Evolutionary conservation across 2,113 vertebrate species (phyloP).

Genomic region (Prionailurus bengalensis): DNA sequence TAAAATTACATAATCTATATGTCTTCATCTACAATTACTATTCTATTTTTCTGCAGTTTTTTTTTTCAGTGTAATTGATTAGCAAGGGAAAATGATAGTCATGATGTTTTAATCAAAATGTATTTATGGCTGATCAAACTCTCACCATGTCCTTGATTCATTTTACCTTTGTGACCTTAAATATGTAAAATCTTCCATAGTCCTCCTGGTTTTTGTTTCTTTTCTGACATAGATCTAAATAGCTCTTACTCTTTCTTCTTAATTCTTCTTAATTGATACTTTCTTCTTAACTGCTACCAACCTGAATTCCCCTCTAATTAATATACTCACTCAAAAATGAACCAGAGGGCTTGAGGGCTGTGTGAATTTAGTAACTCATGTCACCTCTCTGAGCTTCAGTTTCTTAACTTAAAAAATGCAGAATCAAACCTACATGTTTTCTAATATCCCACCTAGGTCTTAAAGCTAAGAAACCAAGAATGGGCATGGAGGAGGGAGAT

Average conservation of each 20-base stretch:
- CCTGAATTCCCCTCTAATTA: neutral
- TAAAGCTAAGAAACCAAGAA: neutral
- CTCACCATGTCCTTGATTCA: neutral
- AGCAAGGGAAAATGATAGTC: neutral
- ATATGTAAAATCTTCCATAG: neutral
- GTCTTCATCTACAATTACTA: neutral
- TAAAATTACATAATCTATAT: neutral
- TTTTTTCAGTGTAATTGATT: neutral
- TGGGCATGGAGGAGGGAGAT: neutral
- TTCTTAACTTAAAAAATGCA: constrained; percentile 28
- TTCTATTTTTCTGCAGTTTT: neutral
- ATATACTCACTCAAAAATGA: neutral
- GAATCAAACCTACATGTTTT: neutral
- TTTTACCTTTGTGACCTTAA: neutral
- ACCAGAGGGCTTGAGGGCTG: neutral
- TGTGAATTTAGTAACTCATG: neutral
- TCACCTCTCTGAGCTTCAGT: neutral
- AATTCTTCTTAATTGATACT: neutral
- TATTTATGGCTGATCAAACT: neutral
- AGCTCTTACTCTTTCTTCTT: neutral
- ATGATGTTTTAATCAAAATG: neutral
- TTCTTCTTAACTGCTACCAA: neutral
- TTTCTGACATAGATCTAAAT: neutral
- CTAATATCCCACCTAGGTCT: neutral
- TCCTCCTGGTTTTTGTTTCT: neutral